Evolutionary conservation across 2,797 vertebrate species (phyloP), one percentile per base, ranked within the genome.

Genomic region (Danio aesculapii): DNA sequence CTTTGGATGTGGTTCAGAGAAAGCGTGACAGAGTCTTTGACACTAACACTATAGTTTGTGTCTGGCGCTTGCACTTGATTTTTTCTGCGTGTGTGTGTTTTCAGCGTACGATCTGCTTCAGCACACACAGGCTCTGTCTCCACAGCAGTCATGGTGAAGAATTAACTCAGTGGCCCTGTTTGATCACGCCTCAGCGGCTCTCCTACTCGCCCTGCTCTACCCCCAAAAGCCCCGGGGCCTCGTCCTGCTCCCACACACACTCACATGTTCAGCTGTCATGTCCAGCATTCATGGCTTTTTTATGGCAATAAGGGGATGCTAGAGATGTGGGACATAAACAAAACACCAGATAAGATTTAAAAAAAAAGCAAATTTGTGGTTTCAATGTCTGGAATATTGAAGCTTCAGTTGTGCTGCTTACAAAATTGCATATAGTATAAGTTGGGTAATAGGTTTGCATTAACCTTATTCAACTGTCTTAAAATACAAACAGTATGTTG

Each of bases 21-120:
- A 49, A 79, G 57, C 8, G 69, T 66, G 74, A 77, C 50, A 83
- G 81, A 74, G 55, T 75, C 80, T 81, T 70, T 83, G 77, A 86
- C 85, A 80, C 81, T 77, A 79, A 79, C 83, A 64, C 74, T 84
- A 72, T 81, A 86, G 83, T 86, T 84, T 77, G 71, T 79, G 83
- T 83, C 39, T 87, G 75, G 77, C 70, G 59, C 66, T 72, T 74
- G 64, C 77, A 73, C 75, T 84, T 83, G 86, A 79, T 84, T 81
- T 30, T n/a, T 82, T 83, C 80, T 83, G 78, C 58, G 74, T 71
- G 63, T 39, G 76, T 39, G 52, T 41, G 46, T 58, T 61, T 59
- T 84, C 46, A 73, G 16, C 17, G 16, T 70, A 69, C 19, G 69
- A 68, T 77, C 82, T 75, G 74, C 74, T 82, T 78, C 75, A 84